Conservation (phyloP, 2,888 invertebrate species). For the Rotaria socialis region DNA sequence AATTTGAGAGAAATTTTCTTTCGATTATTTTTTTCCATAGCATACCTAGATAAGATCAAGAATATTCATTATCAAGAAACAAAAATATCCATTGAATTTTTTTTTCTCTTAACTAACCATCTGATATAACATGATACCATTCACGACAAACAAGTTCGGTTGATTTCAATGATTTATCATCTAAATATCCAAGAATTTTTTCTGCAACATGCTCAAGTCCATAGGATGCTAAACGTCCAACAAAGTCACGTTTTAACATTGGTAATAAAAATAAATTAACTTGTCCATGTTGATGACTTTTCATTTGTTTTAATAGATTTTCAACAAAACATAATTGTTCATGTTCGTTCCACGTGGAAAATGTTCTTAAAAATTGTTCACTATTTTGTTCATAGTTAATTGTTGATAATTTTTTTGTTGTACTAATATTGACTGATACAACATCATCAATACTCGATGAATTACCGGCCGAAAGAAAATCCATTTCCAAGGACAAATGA, state of each 20-base stretch:
- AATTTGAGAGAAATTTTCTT: slow-evolving; percentile 90
- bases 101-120: neutral
- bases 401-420: neutral
- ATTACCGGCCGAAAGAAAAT: neutral
- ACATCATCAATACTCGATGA: neutral
- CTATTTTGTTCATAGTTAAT: slow-evolving; percentile 4
- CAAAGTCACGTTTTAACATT: slow-evolving; percentile 97
- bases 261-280: slow-evolving; percentile 95
- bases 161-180: slow-evolving; percentile 85
- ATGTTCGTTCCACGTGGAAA: slow-evolving; percentile 66
- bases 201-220: slow-evolving; percentile 95
- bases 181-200: slow-evolving; percentile 88
- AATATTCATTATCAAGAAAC: neutral
- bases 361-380: slow-evolving; percentile 47
- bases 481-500: neutral
- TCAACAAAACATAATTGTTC: slow-evolving; percentile 95
- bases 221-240: slow-evolving; percentile 92
- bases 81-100: neutral
- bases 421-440: neutral
- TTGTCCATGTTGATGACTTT: slow-evolving; percentile 97
- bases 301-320: slow-evolving; percentile 86
- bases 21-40: slow-evolving; percentile 99
- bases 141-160: slow-evolving; percentile 94
- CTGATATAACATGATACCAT: slow-evolving; percentile 90
- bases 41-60: slow-evolving; percentile 33